Evolutionary conservation across 2,797 vertebrate species (phyloP), one percentile per base, ranked within the genome.

Genomic region (Lutjanus argentimaculatus): DNA sequence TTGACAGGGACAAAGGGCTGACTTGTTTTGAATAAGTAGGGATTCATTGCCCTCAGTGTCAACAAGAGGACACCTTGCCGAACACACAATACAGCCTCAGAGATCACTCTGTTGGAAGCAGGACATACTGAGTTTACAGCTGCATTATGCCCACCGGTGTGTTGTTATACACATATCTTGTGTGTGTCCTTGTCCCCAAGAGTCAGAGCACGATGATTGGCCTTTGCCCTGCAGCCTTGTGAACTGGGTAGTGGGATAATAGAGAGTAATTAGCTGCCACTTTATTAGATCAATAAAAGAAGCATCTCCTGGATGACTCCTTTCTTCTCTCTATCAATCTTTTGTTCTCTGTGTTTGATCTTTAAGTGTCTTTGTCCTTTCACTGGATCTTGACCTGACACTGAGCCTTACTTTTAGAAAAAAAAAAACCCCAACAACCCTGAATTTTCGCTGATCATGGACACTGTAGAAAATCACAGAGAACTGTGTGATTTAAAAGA

Each of bases 11-110:
- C 87, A 93, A 91, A 89, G 85, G 3, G 8, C 0, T 0, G 19
- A 75, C 43, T 87, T 92, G 89, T 93, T 75, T 70, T 51, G 30
- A 86, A 80, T 82, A 88, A 85, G 72, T 9, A 2, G 45, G 49
- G 85, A 86, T 88, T 90, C 76, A 85, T 83, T 11, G 9, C 7
- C 51, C 9, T 72, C 9, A 6, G 85, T 84, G 91, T 90, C 83
- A 84, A 70, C 10, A 56, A 57, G 80, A 89, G 88, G 92, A 36
- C 83, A 91, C 67, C 80, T 85, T 25, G 61, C 56, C 61, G 46
- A 71, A 77, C 63, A 63, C 25, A 83, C 76, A 85, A 71, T 69
- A 40, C 42, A 3, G 9, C 75, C 76, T 80, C 62, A 72, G 77
- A 84, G 69, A 51, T 21, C 8, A 48, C 62, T 62, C 72, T 45